Evolutionary conservation across 2,797 vertebrate species (phyloP).

Genomic region (Typhlichthys subterraneus): DNA sequence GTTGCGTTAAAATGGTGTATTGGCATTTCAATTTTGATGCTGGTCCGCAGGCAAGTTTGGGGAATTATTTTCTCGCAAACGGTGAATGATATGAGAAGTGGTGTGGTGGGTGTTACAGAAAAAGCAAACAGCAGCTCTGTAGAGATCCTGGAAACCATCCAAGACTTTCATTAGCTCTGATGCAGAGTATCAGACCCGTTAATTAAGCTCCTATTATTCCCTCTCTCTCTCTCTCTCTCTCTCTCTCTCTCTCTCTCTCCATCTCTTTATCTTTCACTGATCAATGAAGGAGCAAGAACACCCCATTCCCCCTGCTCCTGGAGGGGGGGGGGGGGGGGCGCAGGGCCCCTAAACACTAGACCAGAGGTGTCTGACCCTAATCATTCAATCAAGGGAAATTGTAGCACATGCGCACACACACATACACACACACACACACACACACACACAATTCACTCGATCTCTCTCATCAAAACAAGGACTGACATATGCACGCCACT

Average conservation of each 20-base stretch:
- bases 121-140: constrained; percentile 43
- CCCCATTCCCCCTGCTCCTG: background rate
- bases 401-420: no score
- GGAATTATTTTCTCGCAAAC: constrained; percentile 36
- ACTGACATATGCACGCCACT: no score
- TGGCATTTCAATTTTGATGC: constrained; percentile 52
- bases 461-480: no score
- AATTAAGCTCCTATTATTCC: constrained; percentile 74
- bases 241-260: constrained; percentile 36
- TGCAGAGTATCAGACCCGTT: constrained; percentile 75
- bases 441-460: no score
- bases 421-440: no score
- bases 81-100: constrained; percentile 49
- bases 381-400: no score
- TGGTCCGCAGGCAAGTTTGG: constrained; percentile 26
- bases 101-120: constrained; percentile 13
- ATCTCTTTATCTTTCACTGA: constrained; percentile 51
- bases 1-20: constrained; percentile 67
- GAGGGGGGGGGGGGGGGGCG: no score
- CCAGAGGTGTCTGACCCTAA: no score
- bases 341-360: no score
- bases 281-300: constrained; percentile 58
- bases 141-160: constrained; percentile 75
- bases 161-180: constrained; percentile 81
- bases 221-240: constrained; percentile 25